phyloP scores from a whole-genome alignment of 1,140 invertebrate genomes.

The Wasmannia auropunctata region DNA sequence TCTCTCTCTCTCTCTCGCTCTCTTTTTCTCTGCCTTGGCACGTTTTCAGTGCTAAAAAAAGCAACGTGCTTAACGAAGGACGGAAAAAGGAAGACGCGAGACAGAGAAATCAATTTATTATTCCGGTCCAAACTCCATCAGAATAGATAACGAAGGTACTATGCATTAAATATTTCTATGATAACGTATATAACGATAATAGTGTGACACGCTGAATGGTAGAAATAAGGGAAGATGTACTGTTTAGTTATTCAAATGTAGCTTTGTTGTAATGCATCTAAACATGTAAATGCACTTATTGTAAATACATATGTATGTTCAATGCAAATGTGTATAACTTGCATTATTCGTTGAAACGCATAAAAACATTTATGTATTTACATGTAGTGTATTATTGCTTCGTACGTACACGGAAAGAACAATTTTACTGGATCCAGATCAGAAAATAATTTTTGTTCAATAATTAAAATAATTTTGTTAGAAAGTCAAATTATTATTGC shows the following conservation, averaged over 20 bases:
- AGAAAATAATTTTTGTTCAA: too few relatives aligned
- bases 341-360: neutral
- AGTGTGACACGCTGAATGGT: neutral
- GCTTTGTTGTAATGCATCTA: too few relatives aligned
- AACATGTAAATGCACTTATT: too few relatives aligned
- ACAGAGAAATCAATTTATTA: constrained; percentile 32
- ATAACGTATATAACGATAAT: neutral
- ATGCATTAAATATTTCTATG: neutral
- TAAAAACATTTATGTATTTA: neutral
- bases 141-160: neutral
- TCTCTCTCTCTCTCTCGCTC: neutral
- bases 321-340: too few relatives aligned
- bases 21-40: constrained; percentile 61
- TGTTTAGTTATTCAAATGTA: neutral
- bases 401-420: too few relatives aligned
- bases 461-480: too few relatives aligned
- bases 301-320: too few relatives aligned
- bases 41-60: constrained; percentile 71
- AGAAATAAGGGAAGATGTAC: neutral
- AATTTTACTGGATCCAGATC: too few relatives aligned
- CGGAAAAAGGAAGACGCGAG: neutral
- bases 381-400: neutral
- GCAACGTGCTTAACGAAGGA: constrained; percentile 22
- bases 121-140: neutral
- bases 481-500: too few relatives aligned